Evolutionary conservation across 2,797 vertebrate genomes (phyloP).

Genomic region (Kryptolebias ocellatus): DNA sequence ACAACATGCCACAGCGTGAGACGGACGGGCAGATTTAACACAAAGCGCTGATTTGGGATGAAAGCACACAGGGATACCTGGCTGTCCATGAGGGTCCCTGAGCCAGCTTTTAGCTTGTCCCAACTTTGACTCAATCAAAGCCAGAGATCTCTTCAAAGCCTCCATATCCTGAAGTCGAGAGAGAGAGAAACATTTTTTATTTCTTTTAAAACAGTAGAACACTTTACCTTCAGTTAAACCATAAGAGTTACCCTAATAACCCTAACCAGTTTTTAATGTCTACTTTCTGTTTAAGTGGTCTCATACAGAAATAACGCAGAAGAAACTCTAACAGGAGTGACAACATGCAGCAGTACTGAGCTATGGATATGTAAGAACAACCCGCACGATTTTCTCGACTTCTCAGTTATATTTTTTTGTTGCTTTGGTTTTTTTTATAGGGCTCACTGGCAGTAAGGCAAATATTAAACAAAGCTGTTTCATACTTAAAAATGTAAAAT

Average conservation of each 20-base stretch:
- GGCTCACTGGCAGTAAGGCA: too few species aligned
- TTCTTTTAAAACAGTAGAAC: slow-evolving; percentile 14
- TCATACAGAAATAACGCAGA: too few species aligned
- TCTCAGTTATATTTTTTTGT: too few species aligned
- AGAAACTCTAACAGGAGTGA: too few species aligned
- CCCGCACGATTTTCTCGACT: too few species aligned
- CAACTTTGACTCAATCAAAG: slow-evolving; percentile 96
- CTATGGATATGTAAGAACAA: too few species aligned
- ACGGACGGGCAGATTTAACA: not conserved
- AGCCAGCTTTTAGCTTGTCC: slow-evolving; percentile 95
- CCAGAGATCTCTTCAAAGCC: slow-evolving; percentile 94
- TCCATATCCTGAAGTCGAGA: slow-evolving; percentile 89
- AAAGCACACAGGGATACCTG: slow-evolving; percentile 82
- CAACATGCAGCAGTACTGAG: too few species aligned
- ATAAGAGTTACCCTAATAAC: too few species aligned
- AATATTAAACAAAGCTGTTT: too few species aligned
- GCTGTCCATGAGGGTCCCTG: slow-evolving; percentile 90
- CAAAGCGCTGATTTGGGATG: slow-evolving; percentile 7
- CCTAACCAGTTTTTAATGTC: not conserved
- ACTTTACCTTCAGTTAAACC: not conserved
- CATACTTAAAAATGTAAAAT: too few species aligned
- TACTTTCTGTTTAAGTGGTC: too few species aligned
- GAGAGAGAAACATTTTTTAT: slow-evolving; percentile 36
- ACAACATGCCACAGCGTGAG: slow-evolving; percentile 3
- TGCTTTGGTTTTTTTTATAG: too few species aligned